These are phyloP conservation scores for Rhadina sibilatrix DNA, from an alignment of 2,113 vertebrate genomes.

Conservation along the genomic window DNA sequence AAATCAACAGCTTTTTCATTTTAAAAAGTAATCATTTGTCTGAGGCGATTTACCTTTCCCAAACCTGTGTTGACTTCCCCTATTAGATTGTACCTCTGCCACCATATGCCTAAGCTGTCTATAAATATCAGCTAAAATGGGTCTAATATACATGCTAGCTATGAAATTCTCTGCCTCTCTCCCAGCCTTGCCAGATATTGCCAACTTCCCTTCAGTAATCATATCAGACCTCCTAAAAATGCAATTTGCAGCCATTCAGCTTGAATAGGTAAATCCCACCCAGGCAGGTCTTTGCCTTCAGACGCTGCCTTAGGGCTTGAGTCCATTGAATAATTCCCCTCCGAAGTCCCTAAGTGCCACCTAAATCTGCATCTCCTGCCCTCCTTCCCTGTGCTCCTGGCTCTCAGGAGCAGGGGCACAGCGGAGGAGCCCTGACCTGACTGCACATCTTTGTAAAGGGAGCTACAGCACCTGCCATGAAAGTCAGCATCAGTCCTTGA, in stretches of 20 bases:
- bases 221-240: slow-evolving; percentile 55
- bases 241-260: slow-evolving; percentile 9
- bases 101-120: slow-evolving; percentile 75
- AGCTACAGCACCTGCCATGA: neutral
- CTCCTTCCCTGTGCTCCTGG: fast-evolving
- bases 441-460: neutral
- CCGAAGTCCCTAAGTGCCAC: neutral
- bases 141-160: slow-evolving; percentile 74
- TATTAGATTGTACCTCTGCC: slow-evolving; percentile 74
- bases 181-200: slow-evolving; percentile 56
- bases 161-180: slow-evolving; percentile 66
- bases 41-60: slow-evolving; percentile 74
- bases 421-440: neutral
- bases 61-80: slow-evolving; percentile 77
- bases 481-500: neutral
- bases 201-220: slow-evolving; percentile 20
- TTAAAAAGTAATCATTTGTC: slow-evolving; percentile 74
- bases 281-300: neutral
- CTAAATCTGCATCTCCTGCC: neutral
- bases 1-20: slow-evolving; percentile 79
- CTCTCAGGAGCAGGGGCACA: neutral
- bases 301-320: neutral
- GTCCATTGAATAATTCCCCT: neutral
- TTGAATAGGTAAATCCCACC: neutral
- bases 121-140: slow-evolving; percentile 76